phyloP scores from a whole-genome alignment of 1,140 invertebrate genomes.

The Neomicropteryx cornuta region DNA sequence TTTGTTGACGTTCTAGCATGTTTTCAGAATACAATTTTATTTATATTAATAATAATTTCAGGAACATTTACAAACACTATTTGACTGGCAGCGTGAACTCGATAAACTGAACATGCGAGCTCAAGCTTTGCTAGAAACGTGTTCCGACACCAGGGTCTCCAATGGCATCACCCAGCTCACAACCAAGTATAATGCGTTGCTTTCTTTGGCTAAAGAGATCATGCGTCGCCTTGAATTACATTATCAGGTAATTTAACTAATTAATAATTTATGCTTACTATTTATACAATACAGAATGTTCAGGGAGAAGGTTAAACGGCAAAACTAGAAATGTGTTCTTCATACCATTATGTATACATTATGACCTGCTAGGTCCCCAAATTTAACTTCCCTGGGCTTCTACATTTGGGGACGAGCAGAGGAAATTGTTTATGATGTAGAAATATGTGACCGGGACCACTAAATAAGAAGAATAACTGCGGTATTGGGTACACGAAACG shows the following conservation, averaged over 20 bases:
- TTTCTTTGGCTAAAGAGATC: conserved; percentile 85
- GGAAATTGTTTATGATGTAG: no score
- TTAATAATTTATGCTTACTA: conserved; percentile 4
- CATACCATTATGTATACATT: not conserved
- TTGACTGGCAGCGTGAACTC: conserved; percentile 88
- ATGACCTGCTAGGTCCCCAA: not conserved
- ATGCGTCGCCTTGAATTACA: conserved; percentile 83
- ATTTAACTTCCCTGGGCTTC: no score
- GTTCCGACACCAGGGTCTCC: conserved; percentile 84
- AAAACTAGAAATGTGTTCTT: conserved; percentile 3
- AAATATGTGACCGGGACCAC: no score
- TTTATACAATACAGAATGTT: no score
- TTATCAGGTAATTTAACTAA: conserved; percentile 53
- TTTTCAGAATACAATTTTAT: no score
- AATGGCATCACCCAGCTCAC: conserved; percentile 90
- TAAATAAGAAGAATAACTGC: no score
- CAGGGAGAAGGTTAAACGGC: no score
- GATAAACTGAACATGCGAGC: conserved; percentile 87
- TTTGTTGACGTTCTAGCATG: no score
- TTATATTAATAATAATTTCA: no score
- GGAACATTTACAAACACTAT: conserved; percentile 77
- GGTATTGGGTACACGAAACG: no score
- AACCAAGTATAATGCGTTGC: conserved; percentile 86
- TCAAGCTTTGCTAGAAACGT: conserved; percentile 81
- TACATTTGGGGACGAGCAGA: no score